A percentile compares a stretch with the other conserved stretches of the same genome.
Conservation (phyloP, 2,888 invertebrate genomes). For the Drosophila kanekoi region DNA sequence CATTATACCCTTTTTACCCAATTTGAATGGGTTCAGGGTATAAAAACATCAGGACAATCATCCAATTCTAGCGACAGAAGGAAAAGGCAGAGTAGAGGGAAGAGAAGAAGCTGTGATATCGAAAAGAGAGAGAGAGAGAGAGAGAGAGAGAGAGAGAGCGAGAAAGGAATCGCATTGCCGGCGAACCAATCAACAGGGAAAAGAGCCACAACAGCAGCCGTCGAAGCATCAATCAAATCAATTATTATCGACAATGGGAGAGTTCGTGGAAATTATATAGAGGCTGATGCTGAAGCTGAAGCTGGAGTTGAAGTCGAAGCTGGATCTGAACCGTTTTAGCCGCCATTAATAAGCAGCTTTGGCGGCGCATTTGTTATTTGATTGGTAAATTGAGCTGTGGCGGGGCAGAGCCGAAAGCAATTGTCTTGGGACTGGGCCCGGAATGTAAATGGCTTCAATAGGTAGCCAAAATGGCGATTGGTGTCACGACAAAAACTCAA, state of each 20-base stretch:
- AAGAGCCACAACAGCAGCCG: slow-evolving; percentile 52
- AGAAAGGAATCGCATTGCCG: slow-evolving; percentile 24
- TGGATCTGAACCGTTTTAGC: slow-evolving; percentile 50
- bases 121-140: slow-evolving; percentile 44
- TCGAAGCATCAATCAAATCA: slow-evolving; percentile 84
- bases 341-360: slow-evolving; percentile 82
- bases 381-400: slow-evolving; percentile 82
- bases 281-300: slow-evolving; percentile 15
- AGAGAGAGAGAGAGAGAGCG: slow-evolving; percentile 10
- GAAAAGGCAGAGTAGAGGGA: slow-evolving; percentile 1
- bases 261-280: slow-evolving; percentile 73
- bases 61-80: slow-evolving; percentile 7
- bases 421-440: slow-evolving; percentile 31
- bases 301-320: slow-evolving; percentile 9
- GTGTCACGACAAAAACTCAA: slow-evolving; percentile 50
- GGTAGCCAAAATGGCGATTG: slow-evolving; percentile 75
- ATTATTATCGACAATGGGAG: slow-evolving; percentile 83
- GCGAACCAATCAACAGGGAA: slow-evolving; percentile 64
- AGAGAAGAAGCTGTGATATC: slow-evolving; percentile 2
- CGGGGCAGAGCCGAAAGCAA: slow-evolving; percentile 34
- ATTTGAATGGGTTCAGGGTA: too few species aligned
- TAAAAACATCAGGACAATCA: slow-evolving; percentile 4
- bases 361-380: slow-evolving; percentile 80
- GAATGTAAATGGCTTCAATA: slow-evolving; percentile 77
- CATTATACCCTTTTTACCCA: too few species aligned